Base-by-base conservation (phyloP, 1,140 invertebrate species). In the Platorchestia sp. region DNA sequence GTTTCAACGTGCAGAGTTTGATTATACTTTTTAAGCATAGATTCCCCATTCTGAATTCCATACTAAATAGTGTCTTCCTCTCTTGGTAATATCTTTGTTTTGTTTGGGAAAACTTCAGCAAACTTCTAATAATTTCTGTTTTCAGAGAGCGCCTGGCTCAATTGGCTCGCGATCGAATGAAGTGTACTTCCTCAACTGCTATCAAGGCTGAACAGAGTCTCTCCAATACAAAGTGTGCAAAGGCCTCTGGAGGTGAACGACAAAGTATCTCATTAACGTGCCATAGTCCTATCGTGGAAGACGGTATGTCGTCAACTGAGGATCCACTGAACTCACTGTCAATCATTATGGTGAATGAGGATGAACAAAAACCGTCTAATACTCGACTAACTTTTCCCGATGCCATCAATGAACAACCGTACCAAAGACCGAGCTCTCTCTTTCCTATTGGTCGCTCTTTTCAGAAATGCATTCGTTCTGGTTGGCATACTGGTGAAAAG, bases 201-300 rank as follows among this genome's bases (percentile, higher is more conserved):
- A 10, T 19, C 45, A 93, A 47, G 40, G 7, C 16, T 6, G 91
- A 93, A 16, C 43, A 45, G 43, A 47, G 91, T 36, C 10, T 75
- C 14, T 3, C 1, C 14, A 75, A 75, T 36, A 75, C 59, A 19
- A 75, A 19, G 10, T 75, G 59, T 75, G 36, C 10, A 10, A 75
- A 47, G 43, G 43, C 43, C 27, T 45, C 91, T 47, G 43, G 14
- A 5, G 45, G 27, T 47, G 91, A 47, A 93, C 6, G 47, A 89
- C 87, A 89, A 41, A 89, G 91, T 44, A 93, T 93, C 36, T 93
- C 91, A 6, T 40, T 93, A 45, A 3, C 47, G 45, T 93, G 91
- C 44, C 41, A 93, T 41, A 93, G 45, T 45, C 43, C 91, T 47
- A 44, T 93, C 22, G 91, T 19, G 7, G 43, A 93, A 47, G 91